These are phyloP conservation scores for Moxostoma hubbsi DNA, from an alignment of 2,797 vertebrate species.

Conservation along the genomic window DNA sequence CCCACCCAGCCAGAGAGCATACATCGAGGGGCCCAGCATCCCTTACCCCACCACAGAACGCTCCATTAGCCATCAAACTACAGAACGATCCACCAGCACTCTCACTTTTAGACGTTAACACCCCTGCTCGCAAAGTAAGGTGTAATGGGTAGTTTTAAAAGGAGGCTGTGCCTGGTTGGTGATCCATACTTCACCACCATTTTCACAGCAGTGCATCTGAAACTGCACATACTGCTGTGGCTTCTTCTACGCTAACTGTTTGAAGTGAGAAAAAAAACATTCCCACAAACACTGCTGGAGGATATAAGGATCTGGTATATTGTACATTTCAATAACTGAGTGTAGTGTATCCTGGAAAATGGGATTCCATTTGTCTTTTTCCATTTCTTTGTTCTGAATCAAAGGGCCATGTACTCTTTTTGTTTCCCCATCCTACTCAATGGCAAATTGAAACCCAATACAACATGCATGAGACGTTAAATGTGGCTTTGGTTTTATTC, in stretches of 20 bases:
- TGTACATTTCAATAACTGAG: conserved; percentile 16
- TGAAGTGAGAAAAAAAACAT: conserved; percentile 27
- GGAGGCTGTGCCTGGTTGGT: conserved; percentile 2
- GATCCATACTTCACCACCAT: conserved; percentile 6
- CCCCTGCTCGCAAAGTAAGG: background rate
- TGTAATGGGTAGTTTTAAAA: conserved; percentile 18
- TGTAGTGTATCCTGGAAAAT: conserved; percentile 45
- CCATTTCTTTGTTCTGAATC: conserved; percentile 46
- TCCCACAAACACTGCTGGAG: conserved; percentile 14
- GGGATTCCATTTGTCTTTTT: conserved; percentile 46
- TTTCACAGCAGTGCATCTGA: conserved; percentile 13
- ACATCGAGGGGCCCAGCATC: conserved; percentile 66
- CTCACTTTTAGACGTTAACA: conserved; percentile 80
- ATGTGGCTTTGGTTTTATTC: conserved; percentile 59
- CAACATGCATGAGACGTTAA: conserved; percentile 56
- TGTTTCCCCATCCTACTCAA: conserved; percentile 55
- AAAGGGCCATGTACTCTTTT: conserved; percentile 34
- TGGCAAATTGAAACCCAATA: conserved; percentile 60
- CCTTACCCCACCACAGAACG: conserved; percentile 70
- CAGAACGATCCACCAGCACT: conserved; percentile 74
- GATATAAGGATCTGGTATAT: conserved; percentile 18
- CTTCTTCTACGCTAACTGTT: conserved; percentile 24
- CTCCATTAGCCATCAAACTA: conserved; percentile 64
- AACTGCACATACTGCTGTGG: conserved; percentile 20
- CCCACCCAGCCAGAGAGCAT: conserved; percentile 73